Evolutionary conservation across 2,888 invertebrate genomes (phyloP).

Genomic region (Pyrochroa serraticornis): DNA sequence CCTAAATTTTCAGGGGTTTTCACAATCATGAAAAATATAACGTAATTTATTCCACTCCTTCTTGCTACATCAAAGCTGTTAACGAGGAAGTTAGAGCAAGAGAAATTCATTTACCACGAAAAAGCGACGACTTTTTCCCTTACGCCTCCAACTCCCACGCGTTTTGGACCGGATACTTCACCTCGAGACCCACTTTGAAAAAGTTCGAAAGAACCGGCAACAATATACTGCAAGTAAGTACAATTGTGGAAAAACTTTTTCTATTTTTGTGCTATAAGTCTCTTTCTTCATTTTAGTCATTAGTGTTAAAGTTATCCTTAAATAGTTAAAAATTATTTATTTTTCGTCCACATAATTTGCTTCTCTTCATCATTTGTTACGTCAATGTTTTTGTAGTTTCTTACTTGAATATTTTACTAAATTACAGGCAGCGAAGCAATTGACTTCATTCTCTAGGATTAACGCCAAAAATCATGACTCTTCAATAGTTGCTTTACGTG

Average conservation of each 20-base stretch:
- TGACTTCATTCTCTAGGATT: slow-evolving; percentile 64
- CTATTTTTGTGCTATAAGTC: too few relatives aligned
- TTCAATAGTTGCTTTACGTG: slow-evolving; percentile 63
- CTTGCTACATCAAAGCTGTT: slow-evolving; percentile 78
- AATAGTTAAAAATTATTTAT: too few relatives aligned
- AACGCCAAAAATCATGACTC: slow-evolving; percentile 61
- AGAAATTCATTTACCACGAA: slow-evolving; percentile 49
- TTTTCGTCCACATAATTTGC: too few relatives aligned
- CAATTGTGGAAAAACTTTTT: too few relatives aligned
- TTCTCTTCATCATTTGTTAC: too few relatives aligned
- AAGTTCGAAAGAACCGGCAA: slow-evolving; percentile 61
- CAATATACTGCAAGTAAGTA: slow-evolving; percentile 62
- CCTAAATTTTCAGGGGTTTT: slow-evolving; percentile 29
- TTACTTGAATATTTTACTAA: too few relatives aligned
- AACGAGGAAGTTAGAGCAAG: slow-evolving; percentile 55
- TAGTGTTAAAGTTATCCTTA: too few relatives aligned
- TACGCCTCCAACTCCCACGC: slow-evolving; percentile 69
- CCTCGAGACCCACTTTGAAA: slow-evolving; percentile 65
- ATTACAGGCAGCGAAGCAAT: slow-evolving; percentile 64
- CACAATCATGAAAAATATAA: slow-evolving; percentile 62
- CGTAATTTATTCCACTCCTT: slow-evolving; percentile 81
- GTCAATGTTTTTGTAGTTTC: too few relatives aligned
- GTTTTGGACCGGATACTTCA: slow-evolving; percentile 77
- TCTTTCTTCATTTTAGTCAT: too few relatives aligned
- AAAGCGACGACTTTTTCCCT: slow-evolving; percentile 70